A percentile compares a stretch with the other conserved stretches of the same genome.
Conservation (phyloP, 2,888 invertebrate genomes). For the Zhuqinia jingwanae region DNA sequence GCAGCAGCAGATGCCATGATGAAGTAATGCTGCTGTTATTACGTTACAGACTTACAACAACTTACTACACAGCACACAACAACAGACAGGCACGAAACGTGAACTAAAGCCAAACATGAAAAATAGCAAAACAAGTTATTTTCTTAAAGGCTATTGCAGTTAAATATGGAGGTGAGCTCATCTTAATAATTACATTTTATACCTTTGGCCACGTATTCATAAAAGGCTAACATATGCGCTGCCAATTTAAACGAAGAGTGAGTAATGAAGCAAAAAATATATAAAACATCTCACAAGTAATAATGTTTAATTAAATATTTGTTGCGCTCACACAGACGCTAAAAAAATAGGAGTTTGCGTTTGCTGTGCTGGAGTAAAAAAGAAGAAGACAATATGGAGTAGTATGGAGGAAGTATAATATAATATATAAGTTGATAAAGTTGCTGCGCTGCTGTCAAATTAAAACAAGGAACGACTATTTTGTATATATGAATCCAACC, state of each 20-base stretch:
- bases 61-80: no score
- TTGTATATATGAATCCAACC: neutral
- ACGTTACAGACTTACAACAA: neutral
- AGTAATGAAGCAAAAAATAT: no score
- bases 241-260: no score
- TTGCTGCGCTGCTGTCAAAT: neutral
- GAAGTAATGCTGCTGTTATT: neutral
- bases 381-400: neutral
- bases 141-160: constrained; percentile 32
- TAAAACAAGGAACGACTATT: constrained; percentile 18
- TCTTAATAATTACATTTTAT: neutral
- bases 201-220: neutral
- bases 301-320: constrained; percentile 31
- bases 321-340: constrained; percentile 12
- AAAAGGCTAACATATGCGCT: no score
- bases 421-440: constrained; percentile 8
- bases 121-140: constrained; percentile 3
- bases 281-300: no score
- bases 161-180: constrained; percentile 57
- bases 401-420: neutral
- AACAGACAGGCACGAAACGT: no score
- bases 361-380: neutral
- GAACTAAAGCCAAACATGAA: no score
- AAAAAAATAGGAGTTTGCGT: constrained; percentile 7
- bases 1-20: constrained; percentile 41